Base-by-base conservation (phyloP, 1,140 invertebrate genomes). In the Drosophila burlai region DNA sequence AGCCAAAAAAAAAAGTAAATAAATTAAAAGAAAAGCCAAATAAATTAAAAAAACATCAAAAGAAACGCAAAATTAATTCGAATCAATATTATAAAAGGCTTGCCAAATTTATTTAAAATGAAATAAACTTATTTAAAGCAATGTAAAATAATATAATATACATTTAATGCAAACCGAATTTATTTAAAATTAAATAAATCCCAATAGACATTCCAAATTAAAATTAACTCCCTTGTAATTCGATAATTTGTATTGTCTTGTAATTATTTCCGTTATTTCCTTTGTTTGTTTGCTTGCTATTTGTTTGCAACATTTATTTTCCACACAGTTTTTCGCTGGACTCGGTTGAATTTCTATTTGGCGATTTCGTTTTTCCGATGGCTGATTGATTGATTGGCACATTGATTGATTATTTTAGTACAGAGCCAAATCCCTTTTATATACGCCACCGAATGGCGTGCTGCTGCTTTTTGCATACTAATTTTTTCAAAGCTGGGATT, bases 311-410 rank as follows among this genome's bases (percentile, higher is more conserved):
- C 49, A 72, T 58, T 66, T 49, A 67, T 58, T 69, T 49, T 52
- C 26, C 52, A 55, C 50, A 76, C 75, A 73, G 49, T 83, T 76
- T 83, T 73, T 83, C 79, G 50, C 76, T 76, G 63, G 54, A 57
- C 80, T 78, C 72, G 68, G 68, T 69, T 81, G 74, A 60, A 76
- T 76, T 86, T 86, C 72, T 47, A 52, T 65, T 69, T 80, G 75
- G 46, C 79, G 52, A 59, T 73, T 66, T 52, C 65, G 62, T 61
- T 89, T 65, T 74, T 90, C 66, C 78, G 38, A 45, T 73, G 38
- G 58, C 62, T 80, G 85, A 89, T 89, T 90, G 85, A 90, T 82
- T 90, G 85, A 90, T 82, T 90, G 85, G 76, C 85, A 90, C 75
- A 75, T 85, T 90, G 85, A 90, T 90, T 90, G 79, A 90, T 90